Conservation (phyloP, 2,797 vertebrate genomes). For the Esox lucius region DNA sequence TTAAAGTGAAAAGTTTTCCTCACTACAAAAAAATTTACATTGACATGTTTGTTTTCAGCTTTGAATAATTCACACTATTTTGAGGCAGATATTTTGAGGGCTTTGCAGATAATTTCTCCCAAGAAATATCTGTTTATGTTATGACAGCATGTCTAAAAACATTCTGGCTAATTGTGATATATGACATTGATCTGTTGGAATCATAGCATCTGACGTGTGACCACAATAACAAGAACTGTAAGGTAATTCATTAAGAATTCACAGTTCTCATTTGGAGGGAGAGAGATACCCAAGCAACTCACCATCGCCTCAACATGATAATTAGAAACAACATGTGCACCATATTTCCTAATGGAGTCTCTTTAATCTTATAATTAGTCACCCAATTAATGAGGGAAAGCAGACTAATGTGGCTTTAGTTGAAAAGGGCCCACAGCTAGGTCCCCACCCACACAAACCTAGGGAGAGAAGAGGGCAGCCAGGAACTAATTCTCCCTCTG, state of each 20-base stretch:
- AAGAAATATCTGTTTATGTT: no score
- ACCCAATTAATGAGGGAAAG: constrained; percentile 52
- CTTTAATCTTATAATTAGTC: constrained; percentile 57
- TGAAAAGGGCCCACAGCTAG: constrained; percentile 22
- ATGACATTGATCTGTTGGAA: no score
- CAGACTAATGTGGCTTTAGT: constrained; percentile 37
- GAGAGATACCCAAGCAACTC: constrained; percentile 33
- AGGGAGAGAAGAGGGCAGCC: neutral
- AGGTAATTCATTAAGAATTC: neutral
- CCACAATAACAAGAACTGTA: neutral
- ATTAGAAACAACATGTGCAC: constrained; percentile 56
- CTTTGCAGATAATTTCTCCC: no score
- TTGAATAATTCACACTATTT: no score
- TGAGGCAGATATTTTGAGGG: no score
- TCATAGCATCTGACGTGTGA: no score
- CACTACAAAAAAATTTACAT: no score
- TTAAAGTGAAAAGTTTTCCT: no score
- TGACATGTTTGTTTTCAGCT: no score
- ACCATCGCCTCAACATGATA: constrained; percentile 35
- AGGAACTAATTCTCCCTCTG: constrained; percentile 4
- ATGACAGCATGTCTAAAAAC: no score
- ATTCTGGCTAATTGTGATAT: no score
- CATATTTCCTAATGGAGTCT: constrained; percentile 44
- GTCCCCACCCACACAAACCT: constrained; percentile 12
- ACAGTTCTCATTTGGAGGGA: constrained; percentile 22